Percentiles rank a stretch among this genome's conserved stretches.
phyloP scores from a whole-genome alignment of 2,113 vertebrate species.

The Pelodiscus sinensis region DNA sequence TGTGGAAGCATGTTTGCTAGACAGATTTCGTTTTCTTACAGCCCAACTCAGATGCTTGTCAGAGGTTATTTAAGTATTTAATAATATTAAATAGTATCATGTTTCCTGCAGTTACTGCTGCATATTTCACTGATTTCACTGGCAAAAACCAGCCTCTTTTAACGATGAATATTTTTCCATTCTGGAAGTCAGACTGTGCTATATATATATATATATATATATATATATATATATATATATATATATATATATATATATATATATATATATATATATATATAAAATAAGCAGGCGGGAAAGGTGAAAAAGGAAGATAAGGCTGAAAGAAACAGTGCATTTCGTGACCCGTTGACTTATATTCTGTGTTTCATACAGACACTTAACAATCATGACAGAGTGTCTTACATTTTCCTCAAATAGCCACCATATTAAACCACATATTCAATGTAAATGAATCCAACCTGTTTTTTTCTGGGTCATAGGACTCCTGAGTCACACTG shows the following conservation, averaged over 20 bases:
- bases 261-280: too few relatives aligned
- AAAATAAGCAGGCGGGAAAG: constrained; percentile 51
- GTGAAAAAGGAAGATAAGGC: constrained; percentile 76
- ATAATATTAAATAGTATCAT: constrained; percentile 27
- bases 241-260: too few relatives aligned
- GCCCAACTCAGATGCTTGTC: not conserved
- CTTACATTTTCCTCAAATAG: constrained; percentile 61
- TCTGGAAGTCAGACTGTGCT: constrained; percentile 48
- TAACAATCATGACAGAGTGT: constrained; percentile 38
- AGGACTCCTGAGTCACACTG: constrained; percentile 6
- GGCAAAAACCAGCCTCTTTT: constrained; percentile 24
- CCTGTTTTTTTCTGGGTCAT: constrained; percentile 59
- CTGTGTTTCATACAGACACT: constrained; percentile 57
- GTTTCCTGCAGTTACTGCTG: not conserved
- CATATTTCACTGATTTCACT: constrained; percentile 13
- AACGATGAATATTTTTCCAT: not conserved
- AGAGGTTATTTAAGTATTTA: constrained; percentile 37
- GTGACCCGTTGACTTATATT: constrained; percentile 54
- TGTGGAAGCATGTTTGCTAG: not conserved
- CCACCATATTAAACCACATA: constrained; percentile 5
- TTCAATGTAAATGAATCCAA: constrained; percentile 68
- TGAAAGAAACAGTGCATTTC: constrained; percentile 67
- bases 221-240: too few relatives aligned
- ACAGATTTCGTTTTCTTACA: not conserved
- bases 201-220: not conserved